Evolutionary conservation across 2,888 invertebrate species (phyloP).

Genomic region (Drosophila austrosaltans): DNA sequence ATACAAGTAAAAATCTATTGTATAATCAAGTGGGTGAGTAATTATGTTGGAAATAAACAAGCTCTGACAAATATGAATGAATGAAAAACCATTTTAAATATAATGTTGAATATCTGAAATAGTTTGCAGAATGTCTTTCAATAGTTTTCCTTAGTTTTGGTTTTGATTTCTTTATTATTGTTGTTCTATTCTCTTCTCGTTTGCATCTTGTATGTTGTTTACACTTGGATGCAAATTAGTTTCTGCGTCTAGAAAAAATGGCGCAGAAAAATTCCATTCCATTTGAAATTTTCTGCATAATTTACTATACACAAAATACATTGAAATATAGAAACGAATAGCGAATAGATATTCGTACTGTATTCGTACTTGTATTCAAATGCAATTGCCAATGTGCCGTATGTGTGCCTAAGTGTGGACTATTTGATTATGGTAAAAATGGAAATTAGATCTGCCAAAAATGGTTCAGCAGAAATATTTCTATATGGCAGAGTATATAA

Average conservation of each 20-base stretch:
- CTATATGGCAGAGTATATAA: neutral
- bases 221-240: conserved; percentile 49
- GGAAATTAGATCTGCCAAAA: conserved; percentile 17
- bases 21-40: conserved; percentile 13
- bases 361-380: conserved; percentile 4
- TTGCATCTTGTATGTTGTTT: conserved; percentile 29
- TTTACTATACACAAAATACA: conserved; percentile 7
- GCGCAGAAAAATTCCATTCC: conserved; percentile 53
- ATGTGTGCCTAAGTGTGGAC: conserved; percentile 42
- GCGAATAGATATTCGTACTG: no score
- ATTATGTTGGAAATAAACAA: conserved; percentile 15
- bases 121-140: neutral
- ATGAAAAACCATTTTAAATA: conserved; percentile 9
- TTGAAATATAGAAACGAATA: neutral
- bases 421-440: conserved; percentile 38
- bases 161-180: neutral
- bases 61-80: neutral
- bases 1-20: conserved; percentile 8
- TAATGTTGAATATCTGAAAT: conserved; percentile 3
- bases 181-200: neutral
- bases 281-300: conserved; percentile 10
- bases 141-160: neutral
- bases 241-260: conserved; percentile 61
- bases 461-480: conserved; percentile 11
- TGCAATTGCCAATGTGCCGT: conserved; percentile 11